A percentile compares a stretch with the other conserved stretches of the same genome.
Evolutionary conservation across 1,140 invertebrate genomes (phyloP).

Genomic region (Akabosia matsudoensis): DNA sequence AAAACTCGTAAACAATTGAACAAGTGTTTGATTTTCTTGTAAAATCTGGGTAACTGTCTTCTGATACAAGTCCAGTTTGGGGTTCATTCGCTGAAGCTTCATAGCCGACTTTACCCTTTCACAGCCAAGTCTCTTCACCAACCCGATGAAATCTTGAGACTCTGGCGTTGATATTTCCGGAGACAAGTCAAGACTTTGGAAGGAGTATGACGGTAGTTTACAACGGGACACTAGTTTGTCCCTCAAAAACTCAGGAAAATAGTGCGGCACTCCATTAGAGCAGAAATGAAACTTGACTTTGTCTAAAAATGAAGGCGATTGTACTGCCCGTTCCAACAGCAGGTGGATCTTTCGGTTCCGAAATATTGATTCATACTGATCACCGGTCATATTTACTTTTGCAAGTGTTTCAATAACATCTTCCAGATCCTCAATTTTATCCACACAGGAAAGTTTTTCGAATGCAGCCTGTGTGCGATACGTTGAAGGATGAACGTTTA

Average conservation of each 20-base stretch:
- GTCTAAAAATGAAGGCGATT: background rate
- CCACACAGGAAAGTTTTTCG: background rate
- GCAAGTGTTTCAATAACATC: background rate
- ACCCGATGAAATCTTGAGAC: background rate
- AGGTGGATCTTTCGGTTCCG: background rate
- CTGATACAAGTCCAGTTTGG: background rate
- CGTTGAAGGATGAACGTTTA: background rate
- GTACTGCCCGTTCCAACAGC: background rate
- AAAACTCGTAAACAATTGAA: no score
- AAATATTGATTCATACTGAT: background rate
- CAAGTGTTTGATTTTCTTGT: background rate
- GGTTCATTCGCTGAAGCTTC: background rate
- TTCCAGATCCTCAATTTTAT: background rate
- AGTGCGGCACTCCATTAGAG: background rate
- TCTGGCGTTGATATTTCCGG: background rate
- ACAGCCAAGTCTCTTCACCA: background rate
- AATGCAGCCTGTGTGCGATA: background rate
- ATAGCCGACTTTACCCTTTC: background rate
- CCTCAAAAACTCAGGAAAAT: background rate
- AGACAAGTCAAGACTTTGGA: no score
- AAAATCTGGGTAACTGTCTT: background rate
- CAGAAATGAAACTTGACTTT: background rate
- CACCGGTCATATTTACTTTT: background rate
- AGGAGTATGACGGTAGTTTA: no score
- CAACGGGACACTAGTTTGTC: background rate